phyloP scores from a whole-genome alignment of 2,888 invertebrate genomes.

The Orthonevra nobilis region DNA sequence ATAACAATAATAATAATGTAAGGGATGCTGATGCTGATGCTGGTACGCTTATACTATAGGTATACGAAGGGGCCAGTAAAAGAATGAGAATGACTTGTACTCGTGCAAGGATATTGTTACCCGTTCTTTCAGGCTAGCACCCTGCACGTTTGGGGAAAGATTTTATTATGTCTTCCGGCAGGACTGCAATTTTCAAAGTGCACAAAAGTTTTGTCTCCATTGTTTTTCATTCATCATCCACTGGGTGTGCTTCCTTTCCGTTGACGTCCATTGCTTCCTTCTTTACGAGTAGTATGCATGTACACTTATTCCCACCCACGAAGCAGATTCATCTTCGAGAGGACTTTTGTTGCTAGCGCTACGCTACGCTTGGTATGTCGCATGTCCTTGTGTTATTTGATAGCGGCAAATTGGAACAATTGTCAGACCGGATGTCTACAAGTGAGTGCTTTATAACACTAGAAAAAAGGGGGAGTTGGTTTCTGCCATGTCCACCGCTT shows the following conservation, averaged over 20 bases:
- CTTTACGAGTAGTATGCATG: slow-evolving; percentile 4
- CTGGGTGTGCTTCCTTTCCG: slow-evolving; percentile 13
- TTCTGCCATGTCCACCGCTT: too few relatives aligned
- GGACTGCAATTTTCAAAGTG: slow-evolving; percentile 71
- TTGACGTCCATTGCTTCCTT: not conserved
- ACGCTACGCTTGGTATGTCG: slow-evolving; percentile 57
- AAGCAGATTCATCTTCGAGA: slow-evolving; percentile 56
- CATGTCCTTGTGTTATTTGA: slow-evolving; percentile 72
- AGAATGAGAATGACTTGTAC: not conserved
- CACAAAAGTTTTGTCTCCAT: slow-evolving; percentile 67
- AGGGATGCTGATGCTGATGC: slow-evolving; percentile 31
- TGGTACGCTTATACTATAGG: not conserved
- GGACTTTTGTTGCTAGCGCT: slow-evolving; percentile 61
- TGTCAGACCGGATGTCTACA: slow-evolving; percentile 74
- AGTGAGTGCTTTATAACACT: slow-evolving; percentile 72
- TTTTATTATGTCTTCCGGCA: slow-evolving; percentile 71
- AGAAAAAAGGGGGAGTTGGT: too few relatives aligned
- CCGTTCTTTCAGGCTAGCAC: slow-evolving; percentile 19
- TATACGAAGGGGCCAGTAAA: slow-evolving; percentile 4
- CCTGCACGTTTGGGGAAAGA: slow-evolving; percentile 32
- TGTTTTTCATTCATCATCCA: slow-evolving; percentile 66
- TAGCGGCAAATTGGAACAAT: slow-evolving; percentile 74
- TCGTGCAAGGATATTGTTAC: too few relatives aligned
- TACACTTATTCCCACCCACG: slow-evolving; percentile 41
- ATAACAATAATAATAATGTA: slow-evolving; percentile 62